Conservation (phyloP, 2,113 vertebrate species). For the Nibea coibor region DNA sequence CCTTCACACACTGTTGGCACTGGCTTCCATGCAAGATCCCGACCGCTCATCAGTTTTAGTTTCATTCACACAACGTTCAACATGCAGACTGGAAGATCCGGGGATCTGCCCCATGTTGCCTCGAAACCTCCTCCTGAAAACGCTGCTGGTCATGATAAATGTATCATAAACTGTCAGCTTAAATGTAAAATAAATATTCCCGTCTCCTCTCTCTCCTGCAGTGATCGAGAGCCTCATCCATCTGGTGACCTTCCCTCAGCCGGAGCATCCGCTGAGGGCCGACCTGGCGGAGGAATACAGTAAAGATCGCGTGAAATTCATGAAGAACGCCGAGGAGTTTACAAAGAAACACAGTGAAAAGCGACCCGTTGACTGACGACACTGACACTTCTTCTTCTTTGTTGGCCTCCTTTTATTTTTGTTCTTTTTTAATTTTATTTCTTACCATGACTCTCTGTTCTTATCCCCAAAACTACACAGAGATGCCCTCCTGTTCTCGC, state of each 20-base stretch:
- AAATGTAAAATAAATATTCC: background rate
- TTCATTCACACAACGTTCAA: too few relatives aligned
- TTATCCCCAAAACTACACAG: constrained; percentile 16
- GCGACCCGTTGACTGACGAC: constrained; percentile 94
- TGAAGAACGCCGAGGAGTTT: constrained; percentile 99
- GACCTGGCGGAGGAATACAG: constrained; percentile 99
- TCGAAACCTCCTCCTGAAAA: too few relatives aligned
- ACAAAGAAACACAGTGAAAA: constrained; percentile 99
- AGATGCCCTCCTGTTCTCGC: constrained; percentile 47
- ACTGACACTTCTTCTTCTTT: background rate
- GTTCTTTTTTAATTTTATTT: constrained; percentile 25
- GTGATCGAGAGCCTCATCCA: constrained; percentile 95
- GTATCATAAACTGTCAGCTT: too few relatives aligned
- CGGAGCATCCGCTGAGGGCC: constrained; percentile 95
- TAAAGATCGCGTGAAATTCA: constrained; percentile 98
- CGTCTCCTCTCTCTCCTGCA: constrained; percentile 51
- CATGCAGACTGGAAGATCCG: too few relatives aligned
- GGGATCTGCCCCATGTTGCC: too few relatives aligned
- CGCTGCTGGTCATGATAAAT: too few relatives aligned
- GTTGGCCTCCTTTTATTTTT: constrained; percentile 27
- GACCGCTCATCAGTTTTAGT: too few relatives aligned
- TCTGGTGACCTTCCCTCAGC: constrained; percentile 95
- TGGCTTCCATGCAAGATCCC: too few relatives aligned
- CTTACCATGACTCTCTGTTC: constrained; percentile 28
- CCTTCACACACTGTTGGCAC: too few relatives aligned